Evolutionary conservation across 2,888 invertebrate species (phyloP).

Genomic region (Parnassius orleans): DNA sequence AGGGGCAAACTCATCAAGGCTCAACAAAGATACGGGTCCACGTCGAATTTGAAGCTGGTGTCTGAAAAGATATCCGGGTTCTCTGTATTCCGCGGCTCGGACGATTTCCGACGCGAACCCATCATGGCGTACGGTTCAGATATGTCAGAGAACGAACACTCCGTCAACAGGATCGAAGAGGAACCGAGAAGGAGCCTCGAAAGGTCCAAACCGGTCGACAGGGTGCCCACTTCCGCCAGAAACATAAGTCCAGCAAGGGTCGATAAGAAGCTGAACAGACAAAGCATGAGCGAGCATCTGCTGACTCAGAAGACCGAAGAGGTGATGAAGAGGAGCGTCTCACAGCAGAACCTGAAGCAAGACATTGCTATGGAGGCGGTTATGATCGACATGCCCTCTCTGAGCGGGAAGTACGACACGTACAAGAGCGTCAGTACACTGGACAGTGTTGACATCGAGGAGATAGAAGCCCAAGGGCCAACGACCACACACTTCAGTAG

Average conservation of each 20-base stretch:
- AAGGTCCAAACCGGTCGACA: slow-evolving; percentile 42
- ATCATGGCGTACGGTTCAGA: slow-evolving; percentile 65
- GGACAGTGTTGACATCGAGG: slow-evolving; percentile 41
- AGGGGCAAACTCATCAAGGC: slow-evolving; percentile 56
- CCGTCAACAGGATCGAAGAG: slow-evolving; percentile 38
- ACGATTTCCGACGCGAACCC: slow-evolving; percentile 53
- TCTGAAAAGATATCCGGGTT: slow-evolving; percentile 72
- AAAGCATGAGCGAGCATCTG: slow-evolving; percentile 59
- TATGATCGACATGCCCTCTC: slow-evolving; percentile 63
- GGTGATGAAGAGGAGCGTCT: slow-evolving; percentile 57
- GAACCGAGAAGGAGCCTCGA: slow-evolving; percentile 43
- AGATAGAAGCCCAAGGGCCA: slow-evolving; percentile 34
- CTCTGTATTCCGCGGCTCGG: slow-evolving; percentile 59
- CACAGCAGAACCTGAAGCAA: slow-evolving; percentile 65
- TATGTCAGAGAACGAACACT: slow-evolving; percentile 29
- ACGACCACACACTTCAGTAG: slow-evolving; percentile 51
- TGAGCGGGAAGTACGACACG: slow-evolving; percentile 50
- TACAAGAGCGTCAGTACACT: slow-evolving; percentile 44
- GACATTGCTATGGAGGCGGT: slow-evolving; percentile 69
- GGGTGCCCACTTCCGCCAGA: slow-evolving; percentile 27
- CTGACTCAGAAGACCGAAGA: slow-evolving; percentile 41
- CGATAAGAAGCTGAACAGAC: slow-evolving; percentile 48
- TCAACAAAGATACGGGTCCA: slow-evolving; percentile 58
- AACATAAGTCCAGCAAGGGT: slow-evolving; percentile 20
- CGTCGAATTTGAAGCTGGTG: slow-evolving; percentile 65